These are phyloP conservation scores for Porites lutea DNA, from an alignment of 64 coral and sea anemone genomes.

Conservation along the genomic window DNA sequence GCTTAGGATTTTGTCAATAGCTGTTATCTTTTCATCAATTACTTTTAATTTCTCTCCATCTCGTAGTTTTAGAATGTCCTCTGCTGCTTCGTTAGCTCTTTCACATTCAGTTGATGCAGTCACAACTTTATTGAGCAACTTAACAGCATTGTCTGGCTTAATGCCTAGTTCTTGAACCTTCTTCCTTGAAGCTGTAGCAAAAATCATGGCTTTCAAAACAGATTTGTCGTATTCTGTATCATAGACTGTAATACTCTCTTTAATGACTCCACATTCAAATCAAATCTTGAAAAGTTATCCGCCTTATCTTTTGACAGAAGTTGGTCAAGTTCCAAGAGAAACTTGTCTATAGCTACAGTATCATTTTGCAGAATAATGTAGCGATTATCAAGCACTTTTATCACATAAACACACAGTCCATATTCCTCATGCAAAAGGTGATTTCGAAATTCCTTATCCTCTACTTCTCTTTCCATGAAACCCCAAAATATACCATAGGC, in stretches of 20 bases:
- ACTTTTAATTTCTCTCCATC: slow-evolving; percentile 61
- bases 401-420: slow-evolving; percentile 82
- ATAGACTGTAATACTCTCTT: slow-evolving; percentile 76
- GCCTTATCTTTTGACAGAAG: slow-evolving; percentile 60
- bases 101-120: slow-evolving; percentile 70
- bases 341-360: slow-evolving; percentile 68
- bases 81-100: slow-evolving; percentile 55
- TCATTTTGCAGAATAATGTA: slow-evolving; percentile 82
- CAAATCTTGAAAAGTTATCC: slow-evolving; percentile 74
- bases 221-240: slow-evolving; percentile 69
- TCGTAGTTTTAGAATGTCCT: slow-evolving; percentile 59
- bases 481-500: slow-evolving; percentile 76
- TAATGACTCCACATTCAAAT: slow-evolving; percentile 71
- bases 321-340: slow-evolving; percentile 79
- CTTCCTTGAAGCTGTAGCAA: slow-evolving; percentile 65
- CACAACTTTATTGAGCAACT: slow-evolving; percentile 61
- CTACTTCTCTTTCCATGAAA: slow-evolving; percentile 63
- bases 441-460: slow-evolving; percentile 81
- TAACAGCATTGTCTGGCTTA: slow-evolving; percentile 69
- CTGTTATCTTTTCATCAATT: slow-evolving; percentile 66
- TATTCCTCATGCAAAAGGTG: slow-evolving; percentile 79
- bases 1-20: slow-evolving; percentile 45
- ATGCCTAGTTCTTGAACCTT: slow-evolving; percentile 66
- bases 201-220: slow-evolving; percentile 80
- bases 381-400: slow-evolving; percentile 66